Evolutionary conservation across 1,140 invertebrate genomes (phyloP).

Genomic region (Triops cancriformis): DNA sequence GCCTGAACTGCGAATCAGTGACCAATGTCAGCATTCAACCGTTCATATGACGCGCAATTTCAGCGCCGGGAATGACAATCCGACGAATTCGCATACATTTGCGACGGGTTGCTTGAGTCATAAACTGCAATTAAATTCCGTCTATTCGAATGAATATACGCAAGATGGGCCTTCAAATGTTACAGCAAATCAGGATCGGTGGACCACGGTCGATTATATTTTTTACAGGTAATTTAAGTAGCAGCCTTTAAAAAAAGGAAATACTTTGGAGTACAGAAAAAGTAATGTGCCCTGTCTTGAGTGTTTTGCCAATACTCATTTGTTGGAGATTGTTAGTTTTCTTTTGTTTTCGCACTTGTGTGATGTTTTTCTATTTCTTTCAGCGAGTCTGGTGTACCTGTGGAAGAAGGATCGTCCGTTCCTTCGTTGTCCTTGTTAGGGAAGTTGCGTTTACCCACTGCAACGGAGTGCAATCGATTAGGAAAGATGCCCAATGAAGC

Average conservation of each 20-base stretch:
- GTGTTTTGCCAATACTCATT: too few species aligned
- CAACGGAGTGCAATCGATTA: slow-evolving; percentile 47
- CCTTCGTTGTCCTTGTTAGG: slow-evolving; percentile 49
- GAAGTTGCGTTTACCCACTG: slow-evolving; percentile 53
- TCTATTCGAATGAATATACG: slow-evolving; percentile 33
- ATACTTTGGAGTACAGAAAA: too few species aligned
- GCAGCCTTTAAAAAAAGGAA: too few species aligned
- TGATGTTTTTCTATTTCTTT: slow-evolving; percentile 24
- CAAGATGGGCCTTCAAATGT: slow-evolving; percentile 43
- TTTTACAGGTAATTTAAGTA: slow-evolving; percentile 66
- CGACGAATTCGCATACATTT: slow-evolving; percentile 27
- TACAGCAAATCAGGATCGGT: slow-evolving; percentile 62
- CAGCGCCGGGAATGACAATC: slow-evolving; percentile 3
- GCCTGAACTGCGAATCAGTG: slow-evolving; percentile 48
- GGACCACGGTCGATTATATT: slow-evolving; percentile 74
- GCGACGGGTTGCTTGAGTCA: slow-evolving; percentile 35
- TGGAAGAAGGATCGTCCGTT: slow-evolving; percentile 30
- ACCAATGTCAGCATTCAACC: slow-evolving; percentile 56
- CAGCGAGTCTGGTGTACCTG: slow-evolving; percentile 29
- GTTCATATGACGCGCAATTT: slow-evolving; percentile 35
- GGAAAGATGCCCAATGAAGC: slow-evolving; percentile 60
- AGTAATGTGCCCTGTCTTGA: too few species aligned
- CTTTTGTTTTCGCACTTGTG: slow-evolving; percentile 13
- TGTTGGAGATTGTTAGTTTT: slow-evolving; percentile 17
- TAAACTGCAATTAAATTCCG: slow-evolving; percentile 36